Evolutionary conservation across 2,888 invertebrate genomes (phyloP).

Genomic region (Drosophila rubida): DNA sequence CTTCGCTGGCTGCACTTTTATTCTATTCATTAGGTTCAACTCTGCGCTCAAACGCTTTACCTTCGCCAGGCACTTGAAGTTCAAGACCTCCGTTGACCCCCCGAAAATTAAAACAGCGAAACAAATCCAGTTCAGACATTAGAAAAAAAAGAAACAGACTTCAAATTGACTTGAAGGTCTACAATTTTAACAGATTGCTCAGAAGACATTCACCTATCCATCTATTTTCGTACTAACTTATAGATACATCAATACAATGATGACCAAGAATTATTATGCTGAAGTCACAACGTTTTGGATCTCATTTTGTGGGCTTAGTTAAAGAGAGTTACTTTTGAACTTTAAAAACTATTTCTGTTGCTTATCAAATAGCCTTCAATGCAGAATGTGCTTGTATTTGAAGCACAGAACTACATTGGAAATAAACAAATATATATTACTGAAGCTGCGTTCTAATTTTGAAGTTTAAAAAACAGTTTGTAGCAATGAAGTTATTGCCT

Average conservation of each 20-base stretch:
- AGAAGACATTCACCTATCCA: background rate
- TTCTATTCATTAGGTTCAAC: background rate
- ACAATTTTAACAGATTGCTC: background rate
- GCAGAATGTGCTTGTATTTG: background rate
- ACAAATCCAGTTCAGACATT: background rate
- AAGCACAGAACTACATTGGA: background rate
- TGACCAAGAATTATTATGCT: background rate
- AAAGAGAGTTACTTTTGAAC: background rate
- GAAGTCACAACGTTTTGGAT: background rate
- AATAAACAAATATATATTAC: no score
- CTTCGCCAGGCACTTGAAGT: constrained; percentile 8
- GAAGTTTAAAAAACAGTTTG: no score
- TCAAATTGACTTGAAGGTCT: constrained; percentile 17
- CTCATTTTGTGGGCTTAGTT: background rate
- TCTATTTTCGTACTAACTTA: background rate
- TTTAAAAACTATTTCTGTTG: background rate
- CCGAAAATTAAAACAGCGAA: background rate
- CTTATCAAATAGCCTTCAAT: background rate
- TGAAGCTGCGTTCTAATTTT: no score
- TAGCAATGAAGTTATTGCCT: no score
- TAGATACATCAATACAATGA: background rate
- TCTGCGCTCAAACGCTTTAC: constrained; percentile 3
- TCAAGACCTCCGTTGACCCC: constrained; percentile 16
- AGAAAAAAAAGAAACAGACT: background rate
- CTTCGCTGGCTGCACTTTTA: background rate